Base-by-base conservation (phyloP, 1,140 invertebrate species). In the Wiebesia pumilae region DNA sequence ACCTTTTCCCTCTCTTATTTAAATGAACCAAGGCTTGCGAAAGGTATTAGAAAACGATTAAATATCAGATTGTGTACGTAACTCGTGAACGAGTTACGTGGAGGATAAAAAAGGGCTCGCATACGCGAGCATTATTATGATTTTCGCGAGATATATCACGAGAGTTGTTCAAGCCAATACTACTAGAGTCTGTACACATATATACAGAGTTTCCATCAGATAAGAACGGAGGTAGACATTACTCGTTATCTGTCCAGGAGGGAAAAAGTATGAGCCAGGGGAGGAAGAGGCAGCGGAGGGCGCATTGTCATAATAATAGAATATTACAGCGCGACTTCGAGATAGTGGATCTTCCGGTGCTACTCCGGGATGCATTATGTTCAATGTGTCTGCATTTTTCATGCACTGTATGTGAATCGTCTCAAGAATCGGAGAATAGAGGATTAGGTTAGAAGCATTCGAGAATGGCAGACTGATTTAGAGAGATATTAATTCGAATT, bases 21-120 rank as follows among this genome's bases (percentile, higher is more conserved):
- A 82, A 86, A 82, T 82, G 80, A 85, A n/a, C 40, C 69, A 35
- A 82, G 65, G 79, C 67, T 81, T 81, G 84, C 84, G 84, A 69
- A 69, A 78, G 75, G 84, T 73, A 81, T 85, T 85, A 81, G 78
- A 86, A 86, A 86, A 73, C 84, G 78, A 86, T 86, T 86, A 77
- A 75, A 40, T 75, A 75, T 81, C 51, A 65, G 69, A 86, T 81
- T 51, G 67, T 51, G 79, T 38, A 27, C 54, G 54, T 38, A 51
- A 69, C 75, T 69, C 58, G 75, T 38, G 69, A 77, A 47, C 19
- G 62, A 21, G 73, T n/a, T n/a, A n/a, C 33, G 65, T 9, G 33
- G 21, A 71, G 24, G 81, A 24, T 69, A 43, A 65, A 81, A 80
- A 71, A 40, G 62, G 16, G 40, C n/a, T 62, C 62, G 77, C 14